These are phyloP conservation scores for Pelochelys cantorii DNA, from an alignment of 2,797 vertebrate genomes.

Conservation along the genomic window DNA sequence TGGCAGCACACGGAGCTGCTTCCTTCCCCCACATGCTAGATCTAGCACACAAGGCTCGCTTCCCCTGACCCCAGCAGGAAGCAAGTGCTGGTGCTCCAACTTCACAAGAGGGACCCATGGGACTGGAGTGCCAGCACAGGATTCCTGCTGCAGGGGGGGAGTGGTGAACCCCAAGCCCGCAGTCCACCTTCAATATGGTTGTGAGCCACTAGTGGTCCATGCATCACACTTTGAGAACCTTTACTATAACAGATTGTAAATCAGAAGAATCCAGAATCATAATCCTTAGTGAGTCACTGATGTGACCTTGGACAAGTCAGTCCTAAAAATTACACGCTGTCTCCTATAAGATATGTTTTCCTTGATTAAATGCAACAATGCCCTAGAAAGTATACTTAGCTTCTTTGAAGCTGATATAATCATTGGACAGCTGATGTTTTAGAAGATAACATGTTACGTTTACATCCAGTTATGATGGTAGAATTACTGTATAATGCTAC, in stretches of 20 bases:
- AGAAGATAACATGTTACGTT: neutral
- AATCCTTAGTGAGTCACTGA: neutral
- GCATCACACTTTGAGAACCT: too few relatives aligned
- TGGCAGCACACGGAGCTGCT: too few relatives aligned
- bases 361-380: neutral
- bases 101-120: too few relatives aligned
- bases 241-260: neutral
- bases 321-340: neutral
- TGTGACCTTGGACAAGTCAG: rapidly evolving
- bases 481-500: neutral
- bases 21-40: too few relatives aligned
- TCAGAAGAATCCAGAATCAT: neutral
- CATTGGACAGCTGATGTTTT: neutral
- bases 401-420: neutral
- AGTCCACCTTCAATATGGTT: too few relatives aligned
- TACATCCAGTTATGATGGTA: neutral
- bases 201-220: too few relatives aligned
- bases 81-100: too few relatives aligned
- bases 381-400: neutral
- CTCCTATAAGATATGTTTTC: neutral
- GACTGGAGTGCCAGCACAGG: too few relatives aligned
- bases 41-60: too few relatives aligned
- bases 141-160: too few relatives aligned
- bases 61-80: too few relatives aligned
- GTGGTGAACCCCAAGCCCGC: too few relatives aligned